Percentiles rank a stretch among this genome's conserved stretches.
phyloP scores from a whole-genome alignment of 1,140 invertebrate genomes.

The Aethina tumida region DNA sequence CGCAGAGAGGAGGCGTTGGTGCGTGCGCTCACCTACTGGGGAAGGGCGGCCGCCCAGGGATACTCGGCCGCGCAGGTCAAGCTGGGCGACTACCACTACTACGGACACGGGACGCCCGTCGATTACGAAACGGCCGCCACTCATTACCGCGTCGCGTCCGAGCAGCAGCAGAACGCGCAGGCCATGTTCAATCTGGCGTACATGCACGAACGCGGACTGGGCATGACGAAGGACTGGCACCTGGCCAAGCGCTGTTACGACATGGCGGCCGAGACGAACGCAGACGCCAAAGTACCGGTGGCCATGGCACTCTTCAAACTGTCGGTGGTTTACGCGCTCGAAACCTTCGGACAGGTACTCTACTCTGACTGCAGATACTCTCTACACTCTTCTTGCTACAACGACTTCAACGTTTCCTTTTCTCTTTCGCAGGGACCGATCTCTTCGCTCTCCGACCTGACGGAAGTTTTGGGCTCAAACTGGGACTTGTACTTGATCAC shows the following conservation, averaged over 20 bases:
- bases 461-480: slow-evolving; percentile 66
- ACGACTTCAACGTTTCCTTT: slow-evolving; percentile 13
- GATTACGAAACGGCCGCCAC: slow-evolving; percentile 90
- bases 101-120: slow-evolving; percentile 79
- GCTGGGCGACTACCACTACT: slow-evolving; percentile 98
- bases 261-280: slow-evolving; percentile 87
- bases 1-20: slow-evolving; percentile 62
- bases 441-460: slow-evolving; percentile 52
- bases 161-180: slow-evolving; percentile 93
- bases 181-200: slow-evolving; percentile 99
- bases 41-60: slow-evolving; percentile 85
- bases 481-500: slow-evolving; percentile 93
- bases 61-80: slow-evolving; percentile 86
- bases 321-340: slow-evolving; percentile 63
- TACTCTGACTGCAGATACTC: background rate
- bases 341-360: slow-evolving; percentile 60
- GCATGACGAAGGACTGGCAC: slow-evolving; percentile 71
- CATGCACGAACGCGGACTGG: slow-evolving; percentile 97
- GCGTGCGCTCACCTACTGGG: slow-evolving; percentile 83
- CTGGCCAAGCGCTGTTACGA: slow-evolving; percentile 91
- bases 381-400: background rate
- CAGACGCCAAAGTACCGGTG: slow-evolving; percentile 91
- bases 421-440: slow-evolving; percentile 50
- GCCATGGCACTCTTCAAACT: slow-evolving; percentile 86
- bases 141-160: slow-evolving; percentile 86